Base-by-base conservation (phyloP, 2,888 invertebrate genomes). In the Lamellibrachia satsuma region DNA sequence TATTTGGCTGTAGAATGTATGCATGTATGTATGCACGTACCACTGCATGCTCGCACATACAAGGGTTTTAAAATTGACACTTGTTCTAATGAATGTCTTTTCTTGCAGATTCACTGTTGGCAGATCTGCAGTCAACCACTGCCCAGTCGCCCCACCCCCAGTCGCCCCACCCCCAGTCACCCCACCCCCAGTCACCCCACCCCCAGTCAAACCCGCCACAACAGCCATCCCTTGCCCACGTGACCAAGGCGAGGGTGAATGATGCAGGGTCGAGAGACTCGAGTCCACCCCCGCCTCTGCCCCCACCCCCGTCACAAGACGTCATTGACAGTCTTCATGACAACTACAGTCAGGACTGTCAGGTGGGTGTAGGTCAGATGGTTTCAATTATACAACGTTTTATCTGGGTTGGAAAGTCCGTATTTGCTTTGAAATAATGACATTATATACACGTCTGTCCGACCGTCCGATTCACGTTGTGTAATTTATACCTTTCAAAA, bases 51-150 rank as follows among this genome's bases (percentile, higher is more conserved):
- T 7, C 9, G 55, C 55, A 55, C 55, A 55, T 75, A 22, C 75
- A 22, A 75, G n/a, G 75, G 15, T 75, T 75, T 75, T 6, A 22
- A 15, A 75, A 75, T 75, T 22, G 6, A 22, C 6, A 15, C 15
- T 75, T 11, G 7, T 22, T n/a, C 75, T 75, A 75, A 22, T 91
- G 7, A 91, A 52, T 39, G 15, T 93, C 93, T 27, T 52, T 11
- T 91, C n/a, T 95, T 96, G 60, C 95, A 99, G 99, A 99, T 97
- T 99, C 99, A 94, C 97, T 99, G 94, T 97, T 99, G 96, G 99
- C 99, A 93, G 99, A 99, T 96, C 97, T 99, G 93, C 99, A 99
- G 97, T 99, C 96, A 92, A 97, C 99, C 95, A 99, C 99, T 11
- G 75, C 75, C n/a, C 75, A 75, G 75, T 75, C 75, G n/a, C 75